phyloP scores from a whole-genome alignment of 2,888 invertebrate species.

The Dynastes maya region DNA sequence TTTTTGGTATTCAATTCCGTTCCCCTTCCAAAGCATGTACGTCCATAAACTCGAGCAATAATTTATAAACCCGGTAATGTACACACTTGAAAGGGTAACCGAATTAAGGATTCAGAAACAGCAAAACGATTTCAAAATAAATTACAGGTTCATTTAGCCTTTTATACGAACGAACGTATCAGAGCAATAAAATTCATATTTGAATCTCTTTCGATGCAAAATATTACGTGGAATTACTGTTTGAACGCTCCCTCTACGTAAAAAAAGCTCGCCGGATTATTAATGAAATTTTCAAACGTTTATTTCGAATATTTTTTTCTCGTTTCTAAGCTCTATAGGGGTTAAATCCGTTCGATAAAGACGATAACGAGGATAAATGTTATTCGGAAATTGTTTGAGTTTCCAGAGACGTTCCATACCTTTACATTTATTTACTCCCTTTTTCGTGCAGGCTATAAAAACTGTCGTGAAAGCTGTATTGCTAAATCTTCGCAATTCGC shows the following conservation, averaged over 20 bases:
- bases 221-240: neutral
- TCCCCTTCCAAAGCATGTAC: too few species aligned
- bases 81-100: neutral
- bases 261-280: neutral
- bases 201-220: neutral
- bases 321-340: neutral
- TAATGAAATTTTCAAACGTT: constrained; percentile 9
- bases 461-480: too few species aligned
- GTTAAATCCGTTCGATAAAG: neutral
- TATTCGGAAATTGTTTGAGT: neutral
- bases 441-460: too few species aligned
- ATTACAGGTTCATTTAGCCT: constrained; percentile 7
- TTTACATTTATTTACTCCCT: too few species aligned
- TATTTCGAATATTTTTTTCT: neutral
- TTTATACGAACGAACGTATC: neutral
- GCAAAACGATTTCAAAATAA: neutral
- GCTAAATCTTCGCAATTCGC: too few species aligned
- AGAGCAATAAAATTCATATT: neutral
- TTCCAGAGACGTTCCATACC: neutral
- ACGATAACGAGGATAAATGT: neutral
- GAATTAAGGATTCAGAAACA: constrained; percentile 8
- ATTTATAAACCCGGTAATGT: neutral
- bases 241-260: neutral
- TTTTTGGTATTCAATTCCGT: too few species aligned
- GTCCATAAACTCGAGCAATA: too few species aligned